phyloP scores from a whole-genome alignment of 2,888 invertebrate species.

The Lacanobia oleracea region DNA sequence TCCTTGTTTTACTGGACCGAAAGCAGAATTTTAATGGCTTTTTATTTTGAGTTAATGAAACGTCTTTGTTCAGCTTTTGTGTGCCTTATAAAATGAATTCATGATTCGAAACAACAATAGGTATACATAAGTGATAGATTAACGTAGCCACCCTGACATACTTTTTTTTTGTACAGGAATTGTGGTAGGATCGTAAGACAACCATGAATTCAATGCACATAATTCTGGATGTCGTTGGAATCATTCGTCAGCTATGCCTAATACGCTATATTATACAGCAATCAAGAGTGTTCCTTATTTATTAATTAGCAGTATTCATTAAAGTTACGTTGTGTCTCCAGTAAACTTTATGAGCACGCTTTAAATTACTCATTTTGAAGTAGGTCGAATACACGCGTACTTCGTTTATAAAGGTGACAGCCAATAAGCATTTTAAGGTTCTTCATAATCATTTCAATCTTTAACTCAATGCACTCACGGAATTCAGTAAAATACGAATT shows the following conservation, averaged over 20 bases:
- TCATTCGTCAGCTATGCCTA: background rate
- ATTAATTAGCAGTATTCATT: background rate
- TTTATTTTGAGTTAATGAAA: slow-evolving; percentile 23
- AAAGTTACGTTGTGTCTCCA: background rate
- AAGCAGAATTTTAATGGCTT: slow-evolving; percentile 63
- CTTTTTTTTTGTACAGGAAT: background rate
- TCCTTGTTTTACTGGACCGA: slow-evolving; percentile 70
- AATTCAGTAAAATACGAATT: slow-evolving; percentile 45
- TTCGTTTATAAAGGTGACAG: background rate
- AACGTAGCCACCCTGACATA: too few relatives aligned
- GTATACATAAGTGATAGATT: background rate
- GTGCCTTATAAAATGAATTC: background rate
- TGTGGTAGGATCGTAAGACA: too few relatives aligned
- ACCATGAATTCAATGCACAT: background rate
- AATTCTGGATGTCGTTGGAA: background rate
- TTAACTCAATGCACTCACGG: slow-evolving; percentile 44
- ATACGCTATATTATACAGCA: background rate
- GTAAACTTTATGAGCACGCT: background rate
- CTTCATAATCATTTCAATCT: slow-evolving; percentile 14
- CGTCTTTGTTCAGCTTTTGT: background rate
- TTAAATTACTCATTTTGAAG: too few relatives aligned
- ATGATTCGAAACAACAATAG: background rate
- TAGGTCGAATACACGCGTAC: background rate
- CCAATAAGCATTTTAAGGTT: slow-evolving; percentile 1
- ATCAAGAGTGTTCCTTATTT: background rate